A percentile compares a stretch with the other conserved stretches of the same genome.
Conservation (phyloP, 1,140 invertebrate genomes). For the Zaprionus lachaisei region DNA sequence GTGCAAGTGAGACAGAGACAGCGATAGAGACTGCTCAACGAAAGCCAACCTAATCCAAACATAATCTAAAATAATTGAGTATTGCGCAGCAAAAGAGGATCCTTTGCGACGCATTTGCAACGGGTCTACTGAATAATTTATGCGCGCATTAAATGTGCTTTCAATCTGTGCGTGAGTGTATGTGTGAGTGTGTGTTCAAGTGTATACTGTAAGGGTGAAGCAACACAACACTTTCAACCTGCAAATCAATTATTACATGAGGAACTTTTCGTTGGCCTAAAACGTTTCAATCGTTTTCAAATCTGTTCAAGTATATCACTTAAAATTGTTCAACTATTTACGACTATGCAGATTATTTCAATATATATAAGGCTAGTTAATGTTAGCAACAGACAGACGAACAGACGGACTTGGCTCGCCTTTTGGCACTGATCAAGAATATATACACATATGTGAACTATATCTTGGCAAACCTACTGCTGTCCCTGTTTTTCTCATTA, state of each 20-base stretch:
- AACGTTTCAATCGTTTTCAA: neutral
- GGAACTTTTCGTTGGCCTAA: neutral
- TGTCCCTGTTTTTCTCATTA: too few relatives aligned
- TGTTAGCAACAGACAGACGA: too few relatives aligned
- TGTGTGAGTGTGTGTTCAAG: neutral
- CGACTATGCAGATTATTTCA: too few relatives aligned
- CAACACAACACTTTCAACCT: neutral
- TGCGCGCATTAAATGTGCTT: constrained; percentile 80
- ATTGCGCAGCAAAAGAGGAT: constrained; percentile 52
- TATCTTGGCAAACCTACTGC: too few relatives aligned
- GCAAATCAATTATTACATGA: neutral
- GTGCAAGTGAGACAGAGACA: too few relatives aligned
- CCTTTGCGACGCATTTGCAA: constrained; percentile 25
- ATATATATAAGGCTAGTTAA: too few relatives aligned
- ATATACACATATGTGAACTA: too few relatives aligned
- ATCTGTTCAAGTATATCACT: too few relatives aligned
- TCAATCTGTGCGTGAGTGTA: constrained; percentile 55
- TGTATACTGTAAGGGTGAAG: neutral
- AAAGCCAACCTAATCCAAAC: constrained; percentile 75
- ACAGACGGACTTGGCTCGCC: too few relatives aligned
- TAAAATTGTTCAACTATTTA: too few relatives aligned
- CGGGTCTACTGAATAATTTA: constrained; percentile 71
- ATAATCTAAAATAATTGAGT: constrained; percentile 83
- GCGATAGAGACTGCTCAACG: neutral
- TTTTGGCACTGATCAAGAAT: too few relatives aligned